These are phyloP conservation scores for Columbina picui DNA, from an alignment of 2,113 vertebrate species.

Conservation along the genomic window DNA sequence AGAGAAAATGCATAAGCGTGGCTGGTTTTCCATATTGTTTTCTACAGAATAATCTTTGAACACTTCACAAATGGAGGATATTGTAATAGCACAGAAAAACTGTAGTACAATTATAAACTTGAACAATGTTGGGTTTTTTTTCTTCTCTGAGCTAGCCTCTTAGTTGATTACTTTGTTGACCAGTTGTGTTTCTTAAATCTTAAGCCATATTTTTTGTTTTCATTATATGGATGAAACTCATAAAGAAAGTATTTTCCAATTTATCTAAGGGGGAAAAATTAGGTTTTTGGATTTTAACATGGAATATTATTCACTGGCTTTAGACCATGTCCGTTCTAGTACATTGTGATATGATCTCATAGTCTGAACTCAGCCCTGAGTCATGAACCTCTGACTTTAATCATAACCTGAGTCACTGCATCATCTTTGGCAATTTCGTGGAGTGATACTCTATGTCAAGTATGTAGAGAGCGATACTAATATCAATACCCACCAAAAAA, in stretches of 20 bases:
- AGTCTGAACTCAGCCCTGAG: neutral
- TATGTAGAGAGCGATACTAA: neutral
- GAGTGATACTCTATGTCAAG: neutral
- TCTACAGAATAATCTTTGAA: neutral
- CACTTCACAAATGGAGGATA: neutral
- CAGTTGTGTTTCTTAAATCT: neutral
- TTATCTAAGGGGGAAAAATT: neutral
- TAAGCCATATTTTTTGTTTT: neutral
- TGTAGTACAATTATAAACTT: neutral
- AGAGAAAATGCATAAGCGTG: neutral
- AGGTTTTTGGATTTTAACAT: neutral
- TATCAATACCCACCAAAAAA: neutral
- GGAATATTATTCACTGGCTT: neutral
- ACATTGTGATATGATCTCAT: neutral
- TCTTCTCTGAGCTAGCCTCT: neutral
- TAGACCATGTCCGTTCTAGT: neutral
- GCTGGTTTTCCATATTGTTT: constrained; percentile 7
- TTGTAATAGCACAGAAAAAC: neutral
- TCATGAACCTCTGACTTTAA: neutral
- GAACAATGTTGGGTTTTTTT: neutral
- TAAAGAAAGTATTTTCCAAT: neutral
- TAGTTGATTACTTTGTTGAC: neutral
- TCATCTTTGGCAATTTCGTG: neutral
- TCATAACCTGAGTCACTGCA: neutral
- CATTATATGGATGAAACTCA: neutral